Conservation (phyloP, 2,888 invertebrate genomes). For the Leucozona laternaria region DNA sequence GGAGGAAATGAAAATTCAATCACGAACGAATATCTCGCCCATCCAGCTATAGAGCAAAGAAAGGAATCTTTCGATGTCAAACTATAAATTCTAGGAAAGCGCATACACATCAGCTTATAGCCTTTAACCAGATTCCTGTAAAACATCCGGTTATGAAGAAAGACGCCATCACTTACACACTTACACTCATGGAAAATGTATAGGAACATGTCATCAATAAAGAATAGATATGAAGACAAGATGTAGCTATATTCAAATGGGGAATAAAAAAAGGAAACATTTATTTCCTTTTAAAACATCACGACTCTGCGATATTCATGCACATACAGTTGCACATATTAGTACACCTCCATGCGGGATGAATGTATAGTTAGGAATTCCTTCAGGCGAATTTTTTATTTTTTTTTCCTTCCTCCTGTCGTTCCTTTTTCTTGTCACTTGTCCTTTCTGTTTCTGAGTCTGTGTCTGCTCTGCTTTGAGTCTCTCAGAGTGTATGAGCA, state of each 20-base stretch:
- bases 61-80: constrained; percentile 5
- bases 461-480: no score
- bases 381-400: background rate
- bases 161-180: background rate
- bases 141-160: background rate
- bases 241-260: background rate
- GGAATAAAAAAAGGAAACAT: constrained; percentile 1
- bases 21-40: no score
- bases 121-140: background rate
- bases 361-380: background rate
- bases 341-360: background rate
- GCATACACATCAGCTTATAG: background rate
- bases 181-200: background rate
- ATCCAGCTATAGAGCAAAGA: background rate
- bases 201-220: constrained; percentile 3
- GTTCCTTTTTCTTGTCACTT: background rate
- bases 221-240: background rate
- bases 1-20: constrained; percentile 15
- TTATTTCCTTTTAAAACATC: background rate
- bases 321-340: background rate
- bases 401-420: background rate
- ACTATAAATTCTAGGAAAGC: background rate
- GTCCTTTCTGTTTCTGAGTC: no score
- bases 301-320: no score
- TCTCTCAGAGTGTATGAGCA: background rate